Base-by-base conservation (phyloP, 64 coral and sea anemone species). In the Acropora yongei region DNA sequence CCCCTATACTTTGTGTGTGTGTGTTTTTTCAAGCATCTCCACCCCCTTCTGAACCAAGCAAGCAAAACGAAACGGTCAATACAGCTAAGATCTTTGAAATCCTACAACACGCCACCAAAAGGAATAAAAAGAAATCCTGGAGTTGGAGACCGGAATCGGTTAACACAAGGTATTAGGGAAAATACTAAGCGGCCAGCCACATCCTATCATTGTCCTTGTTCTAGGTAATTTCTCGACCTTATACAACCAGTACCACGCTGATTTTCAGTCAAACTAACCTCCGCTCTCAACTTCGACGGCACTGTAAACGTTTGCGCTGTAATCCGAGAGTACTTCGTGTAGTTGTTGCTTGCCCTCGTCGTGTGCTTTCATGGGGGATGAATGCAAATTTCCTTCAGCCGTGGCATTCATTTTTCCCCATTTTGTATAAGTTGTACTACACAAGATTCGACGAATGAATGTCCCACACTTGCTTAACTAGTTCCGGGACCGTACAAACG, bases 231-330 rank as follows among this genome's bases (percentile, higher is more conserved):
- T 85, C 82, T 10, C 69, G 63, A 20, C 47, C 16, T 58, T 71
- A 71, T 17, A n/a, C 48, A 47, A 16, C 16, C 45, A 48, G 1
- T 9, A 49, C 47, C 16, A 71, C 44, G 44, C 61, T 69, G 17
- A 71, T 48, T 72, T 14, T 48, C 46, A 49, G n/a, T 47, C 4
- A 44, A 71, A 85, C 82, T 71, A 48, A 85, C 82, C 82, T 71
- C 43, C 44, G 2, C 14, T 17, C 4, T 48, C 44, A 7, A 47
- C 2, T 10, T 69, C 42, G 1, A 1, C 45, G 6, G 82, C 10
- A 3, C 6, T 65, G 19, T 85, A 61, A 19, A 71, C 82, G 49
- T 85, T 72, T n/a, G 61, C 30, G 65, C 46, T 17, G 66, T 85
- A 71, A 47, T 72, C 65, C 61, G 72, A 46, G 1, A 78, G 40